Base-by-base conservation (phyloP, 2,888 invertebrate species). In the Griposia aprilina region DNA sequence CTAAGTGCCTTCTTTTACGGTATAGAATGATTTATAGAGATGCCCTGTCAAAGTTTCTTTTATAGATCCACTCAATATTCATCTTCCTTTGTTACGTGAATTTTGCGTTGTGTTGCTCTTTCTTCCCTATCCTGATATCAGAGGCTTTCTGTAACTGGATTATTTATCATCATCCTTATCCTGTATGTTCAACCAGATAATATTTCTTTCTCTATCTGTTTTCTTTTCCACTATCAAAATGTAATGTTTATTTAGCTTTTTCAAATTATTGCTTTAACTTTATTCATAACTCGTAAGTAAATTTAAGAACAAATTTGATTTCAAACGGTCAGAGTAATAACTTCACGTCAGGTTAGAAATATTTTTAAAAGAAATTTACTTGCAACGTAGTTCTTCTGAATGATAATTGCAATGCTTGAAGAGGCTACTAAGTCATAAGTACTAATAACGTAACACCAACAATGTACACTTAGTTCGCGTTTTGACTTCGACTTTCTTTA, bases 1-100 rank as follows among this genome's bases (percentile, higher is more conserved):
- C 88, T 88, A 89, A 87, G 89, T 88, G 86, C 86, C 85, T 85
- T 79, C 82, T 85, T 85, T 86, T 77, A 67, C 75, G 80, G 74
- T 80, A 84, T 80, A 80, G 78, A 78, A 85, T 93, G 91, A 91
- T 92, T 92, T 93, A 94, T 93, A 92, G 92, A 90, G 89, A 87
- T 84, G 83, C 75, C 80, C 82, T 87, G 89, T 86, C 86, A 82
- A 90, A 90, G 84, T 88, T 89, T 78, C 77, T 85, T 91, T 89
- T 89, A 88, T 89, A 84, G 85, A 82, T 83, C 80, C 86, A 87
- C 90, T 93, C 91, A 90, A 91, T 92, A 93, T 93, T 93, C 90
- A 91, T 92, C 85, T 89, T 79, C 70, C 74, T 80, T 88, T 88
- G 83, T 87, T 83, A 75, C 65, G 66, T 60, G 77, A 78, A 80